These are phyloP conservation scores for Schrankia costaestrigalis DNA, from an alignment of 2,888 invertebrate species.

Conservation along the genomic window DNA sequence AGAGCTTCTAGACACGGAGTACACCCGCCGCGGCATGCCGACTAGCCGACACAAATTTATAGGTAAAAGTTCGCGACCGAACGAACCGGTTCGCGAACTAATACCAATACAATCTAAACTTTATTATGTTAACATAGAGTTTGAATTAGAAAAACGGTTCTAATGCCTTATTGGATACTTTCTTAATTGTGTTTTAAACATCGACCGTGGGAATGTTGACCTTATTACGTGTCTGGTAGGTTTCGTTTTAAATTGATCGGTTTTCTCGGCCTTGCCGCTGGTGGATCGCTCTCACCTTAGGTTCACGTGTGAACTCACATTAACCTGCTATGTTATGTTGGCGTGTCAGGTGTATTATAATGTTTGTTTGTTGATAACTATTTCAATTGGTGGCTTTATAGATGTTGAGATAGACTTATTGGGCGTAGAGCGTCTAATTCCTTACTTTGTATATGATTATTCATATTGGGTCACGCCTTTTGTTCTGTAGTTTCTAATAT, in stretches of 20 bases:
- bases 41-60: slow-evolving; percentile 78
- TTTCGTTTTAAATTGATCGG: slow-evolving; percentile 57
- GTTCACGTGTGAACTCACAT: slow-evolving; percentile 78
- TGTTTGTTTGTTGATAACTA: slow-evolving; percentile 52
- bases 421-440: slow-evolving; percentile 68
- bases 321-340: slow-evolving; percentile 69
- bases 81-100: slow-evolving; percentile 60
- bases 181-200: slow-evolving; percentile 73
- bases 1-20: slow-evolving; percentile 62
- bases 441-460: slow-evolving; percentile 67
- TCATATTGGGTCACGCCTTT: slow-evolving; percentile 64
- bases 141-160: slow-evolving; percentile 43
- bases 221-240: slow-evolving; percentile 57
- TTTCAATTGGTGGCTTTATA: slow-evolving; percentile 61
- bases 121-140: slow-evolving; percentile 47
- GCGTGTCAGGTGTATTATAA: slow-evolving; percentile 57
- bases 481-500: slow-evolving; percentile 43
- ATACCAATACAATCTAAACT: slow-evolving; percentile 47
- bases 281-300: slow-evolving; percentile 77
- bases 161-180: slow-evolving; percentile 72
- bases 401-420: slow-evolving; percentile 60
- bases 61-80: slow-evolving; percentile 81
- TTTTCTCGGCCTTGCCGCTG: slow-evolving; percentile 74
- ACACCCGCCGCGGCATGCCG: slow-evolving; percentile 58
- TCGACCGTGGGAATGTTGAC: slow-evolving; percentile 62